Base-by-base conservation (phyloP, 2,113 vertebrate species). In the Pyrgilauda ruficollis region DNA sequence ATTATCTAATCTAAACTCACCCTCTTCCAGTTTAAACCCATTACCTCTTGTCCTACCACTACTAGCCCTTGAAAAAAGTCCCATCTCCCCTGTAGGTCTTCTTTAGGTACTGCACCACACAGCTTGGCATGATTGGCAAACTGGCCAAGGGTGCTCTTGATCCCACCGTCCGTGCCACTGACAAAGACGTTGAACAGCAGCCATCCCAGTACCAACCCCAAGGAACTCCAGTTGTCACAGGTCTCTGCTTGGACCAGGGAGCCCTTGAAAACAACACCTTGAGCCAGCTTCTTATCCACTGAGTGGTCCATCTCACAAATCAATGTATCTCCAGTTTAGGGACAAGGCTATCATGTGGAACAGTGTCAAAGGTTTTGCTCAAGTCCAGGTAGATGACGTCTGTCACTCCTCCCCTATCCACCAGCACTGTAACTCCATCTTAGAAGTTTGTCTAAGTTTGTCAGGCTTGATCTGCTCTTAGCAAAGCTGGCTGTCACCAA, bases 161-260 rank as follows among this genome's bases (percentile, higher is more conserved):
- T 62, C 30, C 47, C 64, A 15, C 47, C 24, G n/a, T 41, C 47
- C 0, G 0, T 41, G 74, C 41, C 56, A 41, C n/a, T 47, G 55
- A 62, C 70, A 62, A 61, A 68, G 63, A 20, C 4, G 2, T 1
- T 11, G 24, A 35, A 23, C 24, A 43, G 26, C 7, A 20, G 4
- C 0, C 0, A 21, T 31, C 16, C 39, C 62, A 41, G 12, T 7
- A 23, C n/a, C 55, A 35, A 3, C 5, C 21, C 46, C n/a, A 30
- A 68, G 47, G 55, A 81, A 10, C 41, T 53, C 46, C 11, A 8
- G 5, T 3, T 30, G 13, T 26, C 53, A 62, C 20, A 30, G 28
- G 7, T 61, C n/a, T 46, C 46, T 2, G 2, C 68, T 18, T 75
- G 53, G 30, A 75, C 16, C 24, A 47, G 23, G 10, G n/a, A 76